phyloP scores from a whole-genome alignment of 2,888 invertebrate genomes.

The Mongoloraphidia duomilia region DNA sequence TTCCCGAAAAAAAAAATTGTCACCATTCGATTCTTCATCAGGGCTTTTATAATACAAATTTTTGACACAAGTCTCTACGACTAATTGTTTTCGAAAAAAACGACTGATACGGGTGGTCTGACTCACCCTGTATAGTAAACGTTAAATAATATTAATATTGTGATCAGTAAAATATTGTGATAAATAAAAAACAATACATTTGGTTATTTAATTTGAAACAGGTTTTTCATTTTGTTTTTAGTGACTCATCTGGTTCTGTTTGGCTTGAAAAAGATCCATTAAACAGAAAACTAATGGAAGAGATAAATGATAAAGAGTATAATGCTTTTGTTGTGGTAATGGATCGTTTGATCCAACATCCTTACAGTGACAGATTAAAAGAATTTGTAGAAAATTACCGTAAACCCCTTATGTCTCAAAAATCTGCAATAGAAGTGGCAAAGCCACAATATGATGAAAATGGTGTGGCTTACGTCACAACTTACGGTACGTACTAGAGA shows the following conservation, averaged over 20 bases:
- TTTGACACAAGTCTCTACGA: too few relatives aligned
- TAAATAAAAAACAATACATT: too few relatives aligned
- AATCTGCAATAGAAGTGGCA: slow-evolving; percentile 44
- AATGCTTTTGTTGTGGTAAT: slow-evolving; percentile 55
- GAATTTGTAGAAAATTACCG: slow-evolving; percentile 62
- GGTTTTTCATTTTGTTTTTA: slow-evolving; percentile 21
- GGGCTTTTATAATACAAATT: too few relatives aligned
- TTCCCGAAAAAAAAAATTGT: too few relatives aligned
- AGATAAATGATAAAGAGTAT: slow-evolving; percentile 52
- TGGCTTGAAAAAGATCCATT: slow-evolving; percentile 56
- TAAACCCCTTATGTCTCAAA: slow-evolving; percentile 42
- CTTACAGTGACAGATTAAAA: slow-evolving; percentile 52
- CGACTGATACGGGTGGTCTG: too few relatives aligned
- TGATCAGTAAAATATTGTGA: too few relatives aligned
- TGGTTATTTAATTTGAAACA: slow-evolving; percentile 4
- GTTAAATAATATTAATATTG: too few relatives aligned
- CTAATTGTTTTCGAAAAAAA: too few relatives aligned
- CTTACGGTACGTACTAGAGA: slow-evolving; percentile 37
- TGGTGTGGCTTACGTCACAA: slow-evolving; percentile 56
- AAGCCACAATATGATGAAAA: slow-evolving; percentile 53
- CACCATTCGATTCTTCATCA: too few relatives aligned
- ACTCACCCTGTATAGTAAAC: too few relatives aligned
- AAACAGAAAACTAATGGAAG: slow-evolving; percentile 50
- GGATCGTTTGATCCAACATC: slow-evolving; percentile 53
- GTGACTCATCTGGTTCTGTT: slow-evolving; percentile 37